Conservation (phyloP, 2,113 vertebrate species). For the Spea bombifrons region DNA sequence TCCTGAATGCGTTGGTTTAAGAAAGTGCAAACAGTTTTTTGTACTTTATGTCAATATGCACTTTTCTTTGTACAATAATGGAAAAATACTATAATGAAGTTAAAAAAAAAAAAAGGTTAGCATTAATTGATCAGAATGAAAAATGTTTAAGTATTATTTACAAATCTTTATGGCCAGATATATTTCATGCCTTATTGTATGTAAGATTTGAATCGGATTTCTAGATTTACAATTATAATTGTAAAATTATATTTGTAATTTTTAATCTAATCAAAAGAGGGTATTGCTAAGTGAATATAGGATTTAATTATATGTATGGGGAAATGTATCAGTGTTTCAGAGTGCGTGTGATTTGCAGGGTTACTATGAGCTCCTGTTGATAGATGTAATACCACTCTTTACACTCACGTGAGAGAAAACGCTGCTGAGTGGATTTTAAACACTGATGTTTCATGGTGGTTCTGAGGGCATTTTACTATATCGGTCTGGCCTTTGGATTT, state of each 20-base stretch:
- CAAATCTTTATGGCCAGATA: constrained; percentile 72
- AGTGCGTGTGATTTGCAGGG: too few species aligned
- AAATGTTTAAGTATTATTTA: constrained; percentile 62
- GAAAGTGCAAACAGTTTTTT: constrained; percentile 67
- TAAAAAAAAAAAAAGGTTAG: background rate
- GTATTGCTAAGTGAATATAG: background rate
- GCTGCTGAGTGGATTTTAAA: constrained; percentile 48
- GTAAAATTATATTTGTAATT: constrained; percentile 9
- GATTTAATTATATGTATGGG: background rate
- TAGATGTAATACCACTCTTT: too few species aligned
- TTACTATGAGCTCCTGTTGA: too few species aligned
- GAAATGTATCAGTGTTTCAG: background rate
- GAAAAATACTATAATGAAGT: constrained; percentile 52
- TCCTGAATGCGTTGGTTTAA: constrained; percentile 57
- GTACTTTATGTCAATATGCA: constrained; percentile 59
- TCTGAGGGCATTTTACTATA: constrained; percentile 74
- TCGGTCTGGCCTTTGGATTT: constrained; percentile 78
- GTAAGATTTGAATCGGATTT: constrained; percentile 38
- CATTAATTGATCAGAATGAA: constrained; percentile 52
- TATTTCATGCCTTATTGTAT: constrained; percentile 74
- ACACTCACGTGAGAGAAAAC: too few species aligned
- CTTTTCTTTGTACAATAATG: constrained; percentile 59
- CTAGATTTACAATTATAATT: constrained; percentile 10
- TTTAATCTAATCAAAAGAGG: constrained; percentile 45
- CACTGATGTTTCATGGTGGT: constrained; percentile 58